A percentile compares a stretch with the other conserved stretches of the same genome.
phyloP scores from a whole-genome alignment of 2,113 vertebrate species.

The Pteropus alecto region DNA sequence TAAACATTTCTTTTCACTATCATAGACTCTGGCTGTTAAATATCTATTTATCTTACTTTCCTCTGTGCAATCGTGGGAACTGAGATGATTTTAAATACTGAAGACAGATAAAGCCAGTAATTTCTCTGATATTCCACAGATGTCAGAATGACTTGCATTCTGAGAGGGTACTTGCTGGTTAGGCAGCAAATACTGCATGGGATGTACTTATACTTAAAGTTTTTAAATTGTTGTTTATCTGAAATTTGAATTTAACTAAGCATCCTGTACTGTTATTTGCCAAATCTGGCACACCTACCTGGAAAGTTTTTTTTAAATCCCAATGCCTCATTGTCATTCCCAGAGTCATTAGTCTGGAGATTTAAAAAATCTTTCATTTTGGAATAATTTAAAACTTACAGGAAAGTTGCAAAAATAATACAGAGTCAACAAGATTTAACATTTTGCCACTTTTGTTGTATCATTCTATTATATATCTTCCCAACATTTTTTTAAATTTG shows the following conservation, averaged over 20 bases:
- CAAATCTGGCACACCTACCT: neutral
- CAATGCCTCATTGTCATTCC: neutral
- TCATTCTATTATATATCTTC: neutral
- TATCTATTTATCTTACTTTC: neutral
- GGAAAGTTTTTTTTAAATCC: neutral
- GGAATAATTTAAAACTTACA: neutral
- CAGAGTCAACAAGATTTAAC: neutral
- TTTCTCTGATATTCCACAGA: neutral
- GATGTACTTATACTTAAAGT: neutral
- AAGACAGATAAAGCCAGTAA: neutral
- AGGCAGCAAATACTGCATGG: neutral
- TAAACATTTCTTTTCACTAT: neutral
- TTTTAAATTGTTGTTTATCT: neutral
- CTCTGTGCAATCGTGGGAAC: neutral
- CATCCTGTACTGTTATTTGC: neutral
- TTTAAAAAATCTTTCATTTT: neutral
- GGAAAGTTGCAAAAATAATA: neutral
- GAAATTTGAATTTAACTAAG: neutral
- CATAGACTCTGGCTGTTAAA: neutral
- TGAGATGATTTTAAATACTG: neutral
- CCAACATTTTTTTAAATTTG: neutral
- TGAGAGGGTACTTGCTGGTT: neutral
- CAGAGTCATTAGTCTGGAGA: neutral
- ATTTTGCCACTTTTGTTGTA: neutral
- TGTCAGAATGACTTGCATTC: neutral